Conservation (phyloP, 2,888 invertebrate genomes). For the Mystacides longicornis region DNA sequence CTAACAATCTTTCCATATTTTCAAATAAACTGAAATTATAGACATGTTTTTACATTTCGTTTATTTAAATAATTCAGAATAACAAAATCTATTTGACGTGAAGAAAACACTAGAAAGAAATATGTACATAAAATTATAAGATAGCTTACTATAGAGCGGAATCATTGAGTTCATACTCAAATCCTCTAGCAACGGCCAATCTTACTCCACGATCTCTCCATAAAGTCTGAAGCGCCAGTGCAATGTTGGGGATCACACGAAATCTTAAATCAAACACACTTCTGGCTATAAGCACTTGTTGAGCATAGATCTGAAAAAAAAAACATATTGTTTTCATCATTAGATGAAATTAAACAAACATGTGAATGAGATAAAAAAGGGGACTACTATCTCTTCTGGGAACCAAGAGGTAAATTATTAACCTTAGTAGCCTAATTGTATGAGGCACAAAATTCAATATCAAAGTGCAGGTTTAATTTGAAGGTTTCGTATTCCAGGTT, state of each 20-base stretch:
- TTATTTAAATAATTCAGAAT: neutral
- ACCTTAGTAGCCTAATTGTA: no score
- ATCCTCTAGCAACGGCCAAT: slow-evolving; percentile 56
- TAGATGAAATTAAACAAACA: no score
- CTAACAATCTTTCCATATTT: slow-evolving; percentile 57
- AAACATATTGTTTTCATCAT: neutral
- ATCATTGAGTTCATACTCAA: slow-evolving; percentile 60
- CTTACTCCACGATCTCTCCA: slow-evolving; percentile 59
- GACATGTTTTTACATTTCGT: neutral
- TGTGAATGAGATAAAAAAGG: no score
- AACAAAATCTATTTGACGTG: neutral
- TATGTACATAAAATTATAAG: neutral
- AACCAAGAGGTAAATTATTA: no score
- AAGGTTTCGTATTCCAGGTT: no score
- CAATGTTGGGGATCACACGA: slow-evolving; percentile 45
- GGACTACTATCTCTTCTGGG: no score
- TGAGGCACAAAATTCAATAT: no score
- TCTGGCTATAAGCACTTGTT: slow-evolving; percentile 42
- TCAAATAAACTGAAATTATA: slow-evolving; percentile 49
- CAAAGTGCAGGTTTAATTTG: no score
- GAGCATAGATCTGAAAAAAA: slow-evolving; percentile 39
- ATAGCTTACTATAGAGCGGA: slow-evolving; percentile 55
- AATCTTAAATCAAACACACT: slow-evolving; percentile 51
- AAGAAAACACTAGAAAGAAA: neutral
- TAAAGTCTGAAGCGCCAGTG: slow-evolving; percentile 46